These are phyloP conservation scores for Leptonema lineaticorne DNA, from an alignment of 1,140 invertebrate genomes.

Conservation along the genomic window DNA sequence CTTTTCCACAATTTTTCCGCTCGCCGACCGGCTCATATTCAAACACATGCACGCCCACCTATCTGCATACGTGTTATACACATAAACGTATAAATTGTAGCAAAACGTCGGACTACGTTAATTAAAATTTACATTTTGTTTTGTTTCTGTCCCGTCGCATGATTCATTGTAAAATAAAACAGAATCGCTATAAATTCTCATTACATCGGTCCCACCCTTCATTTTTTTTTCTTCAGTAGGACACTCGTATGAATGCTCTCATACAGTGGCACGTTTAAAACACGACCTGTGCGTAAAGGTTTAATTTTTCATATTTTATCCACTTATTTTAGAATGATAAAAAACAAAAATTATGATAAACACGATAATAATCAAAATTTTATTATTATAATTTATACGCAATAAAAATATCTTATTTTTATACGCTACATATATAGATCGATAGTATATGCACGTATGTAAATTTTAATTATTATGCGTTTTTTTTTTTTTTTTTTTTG, in stretches of 20 bases:
- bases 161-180: slow-evolving; percentile 26
- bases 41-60: background rate
- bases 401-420: no score
- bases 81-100: slow-evolving; percentile 13
- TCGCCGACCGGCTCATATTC: background rate
- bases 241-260: background rate
- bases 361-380: background rate
- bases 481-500: background rate
- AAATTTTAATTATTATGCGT: background rate
- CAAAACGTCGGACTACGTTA: slow-evolving; percentile 18
- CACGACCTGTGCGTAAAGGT: background rate
- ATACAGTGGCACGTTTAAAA: background rate
- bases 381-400: background rate
- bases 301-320: background rate
- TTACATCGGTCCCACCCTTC: slow-evolving; percentile 7
- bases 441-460: background rate
- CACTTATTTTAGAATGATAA: background rate
- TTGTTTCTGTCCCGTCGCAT: slow-evolving; percentile 21
- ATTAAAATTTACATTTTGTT: slow-evolving; percentile 26
- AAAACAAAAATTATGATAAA: background rate
- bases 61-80: no score
- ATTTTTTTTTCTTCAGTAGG: background rate
- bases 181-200: slow-evolving; percentile 25
- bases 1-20: background rate
- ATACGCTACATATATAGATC: no score